Evolutionary conservation across 23 tunicate species (phyloP), one percentile per base, ranked within the genome.

Genomic region (Ascidia mentula): DNA sequence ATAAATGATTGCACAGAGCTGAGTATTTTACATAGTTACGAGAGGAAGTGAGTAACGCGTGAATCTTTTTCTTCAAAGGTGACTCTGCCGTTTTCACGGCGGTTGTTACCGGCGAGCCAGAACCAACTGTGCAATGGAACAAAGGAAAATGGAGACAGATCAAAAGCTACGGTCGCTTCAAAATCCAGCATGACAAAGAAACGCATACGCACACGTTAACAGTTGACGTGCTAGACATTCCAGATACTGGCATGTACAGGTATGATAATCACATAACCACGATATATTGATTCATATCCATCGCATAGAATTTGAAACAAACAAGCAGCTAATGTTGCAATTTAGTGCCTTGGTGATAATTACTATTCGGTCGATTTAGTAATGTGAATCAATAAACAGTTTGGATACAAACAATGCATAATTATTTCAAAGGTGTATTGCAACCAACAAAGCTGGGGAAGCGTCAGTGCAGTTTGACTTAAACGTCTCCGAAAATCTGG

Each of bases 381-480:
- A n/a, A n/a, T n/a, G n/a, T n/a, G n/a, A n/a, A n/a, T n/a, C n/a
- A n/a, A n/a, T n/a, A n/a, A n/a, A n/a, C n/a, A n/a, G n/a, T n/a
- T n/a, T n/a, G n/a, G n/a, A n/a, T n/a, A n/a, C n/a, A n/a, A n/a
- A n/a, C n/a, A n/a, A n/a, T n/a, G n/a, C n/a, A n/a, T n/a, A n/a
- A n/a, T n/a, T n/a, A n/a, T n/a, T n/a, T n/a, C n/a, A n/a, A n/a
- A 90, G 98, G 69, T 92, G 98, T 72, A 82, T 94, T 77, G 98
- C 94, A 18, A 84, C 74, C 8, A 94, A 94, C 81, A 59, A 78
- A 37, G 83, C 93, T 72, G 98, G 98, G 36, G 95, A 94, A 88
- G 87, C 86, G 18, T 74, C 79, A 33, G 94, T 84, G 37, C 89
- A 88, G 61, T 94, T 94, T 77, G 87, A 84, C 32, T 65, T 94